These are phyloP conservation scores for Protomyctophum bolini DNA, from an alignment of 2,113 vertebrate species.

Conservation along the genomic window DNA sequence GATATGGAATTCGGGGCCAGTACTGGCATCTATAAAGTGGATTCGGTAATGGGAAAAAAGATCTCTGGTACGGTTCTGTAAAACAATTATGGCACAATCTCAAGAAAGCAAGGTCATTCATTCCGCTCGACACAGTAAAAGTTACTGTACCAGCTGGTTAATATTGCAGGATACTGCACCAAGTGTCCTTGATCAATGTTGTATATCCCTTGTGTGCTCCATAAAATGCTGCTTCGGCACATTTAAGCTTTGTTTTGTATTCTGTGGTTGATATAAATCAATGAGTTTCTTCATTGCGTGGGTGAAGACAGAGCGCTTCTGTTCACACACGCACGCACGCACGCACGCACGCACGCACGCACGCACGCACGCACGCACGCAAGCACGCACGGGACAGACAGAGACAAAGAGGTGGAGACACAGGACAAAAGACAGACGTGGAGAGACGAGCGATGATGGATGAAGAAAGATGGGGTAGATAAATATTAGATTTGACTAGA, in stretches of 20 bases:
- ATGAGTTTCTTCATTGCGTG: neutral
- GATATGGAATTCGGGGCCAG: neutral
- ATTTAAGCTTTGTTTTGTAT: neutral
- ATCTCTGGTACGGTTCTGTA: neutral
- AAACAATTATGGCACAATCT: neutral
- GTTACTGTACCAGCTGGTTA: slow-evolving; percentile 1
- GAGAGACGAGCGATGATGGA: too few species aligned
- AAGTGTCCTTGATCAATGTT: neutral
- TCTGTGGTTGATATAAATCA: slow-evolving; percentile 14
- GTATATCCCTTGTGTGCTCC: neutral
- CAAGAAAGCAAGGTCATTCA: neutral
- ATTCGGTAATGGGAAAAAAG: too few species aligned
- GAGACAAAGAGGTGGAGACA: too few species aligned
- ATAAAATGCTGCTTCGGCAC: slow-evolving; percentile 7
- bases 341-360: neutral
- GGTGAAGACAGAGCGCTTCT: neutral
- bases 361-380: neutral
- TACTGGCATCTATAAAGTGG: too few species aligned
- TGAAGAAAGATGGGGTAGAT: too few species aligned
- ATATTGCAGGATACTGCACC: slow-evolving; percentile 11
- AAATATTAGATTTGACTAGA: too few species aligned
- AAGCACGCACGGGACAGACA: neutral
- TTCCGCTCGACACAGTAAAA: too few species aligned
- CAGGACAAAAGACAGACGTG: too few species aligned
- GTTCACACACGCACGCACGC: neutral